Conservation (phyloP, 1,140 invertebrate genomes). For the Elysia chlorotica region DNA sequence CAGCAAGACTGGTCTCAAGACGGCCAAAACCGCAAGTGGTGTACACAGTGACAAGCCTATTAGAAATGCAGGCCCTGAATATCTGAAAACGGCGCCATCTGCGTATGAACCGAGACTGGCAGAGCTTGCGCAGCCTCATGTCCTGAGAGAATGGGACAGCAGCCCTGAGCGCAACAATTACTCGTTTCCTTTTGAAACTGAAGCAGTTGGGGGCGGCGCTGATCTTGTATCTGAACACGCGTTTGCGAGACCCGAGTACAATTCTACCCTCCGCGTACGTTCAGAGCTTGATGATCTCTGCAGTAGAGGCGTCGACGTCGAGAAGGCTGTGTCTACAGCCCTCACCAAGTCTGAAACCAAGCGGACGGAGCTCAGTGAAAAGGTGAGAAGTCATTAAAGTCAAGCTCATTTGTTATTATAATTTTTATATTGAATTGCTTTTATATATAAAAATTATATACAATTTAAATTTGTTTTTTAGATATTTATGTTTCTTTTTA, state of each 20-base stretch:
- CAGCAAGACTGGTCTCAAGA: background rate
- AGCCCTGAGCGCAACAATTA: constrained; percentile 33
- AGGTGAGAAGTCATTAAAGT: constrained; percentile 44
- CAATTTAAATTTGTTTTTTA: no score
- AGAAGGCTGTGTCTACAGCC: constrained; percentile 36
- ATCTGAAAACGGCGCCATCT: background rate
- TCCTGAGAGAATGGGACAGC: constrained; percentile 39
- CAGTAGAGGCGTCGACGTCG: constrained; percentile 33
- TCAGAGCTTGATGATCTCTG: constrained; percentile 40
- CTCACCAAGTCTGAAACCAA: constrained; percentile 39
- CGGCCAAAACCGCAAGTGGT: background rate
- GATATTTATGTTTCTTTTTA: no score
- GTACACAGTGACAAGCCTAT: background rate
- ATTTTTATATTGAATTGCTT: no score
- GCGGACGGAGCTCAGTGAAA: constrained; percentile 49
- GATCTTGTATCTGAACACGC: constrained; percentile 37
- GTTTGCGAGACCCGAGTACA: constrained; percentile 51
- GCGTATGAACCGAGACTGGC: no score
- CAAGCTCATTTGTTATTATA: no score
- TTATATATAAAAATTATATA: no score
- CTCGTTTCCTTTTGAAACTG: constrained; percentile 48
- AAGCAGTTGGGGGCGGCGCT: no score
- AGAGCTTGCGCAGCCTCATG: constrained; percentile 31
- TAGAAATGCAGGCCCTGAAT: background rate
- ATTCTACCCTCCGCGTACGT: constrained; percentile 46